These are phyloP conservation scores for Cyprinodon diabolis DNA, from an alignment of 2,797 vertebrate species.

Conservation along the genomic window DNA sequence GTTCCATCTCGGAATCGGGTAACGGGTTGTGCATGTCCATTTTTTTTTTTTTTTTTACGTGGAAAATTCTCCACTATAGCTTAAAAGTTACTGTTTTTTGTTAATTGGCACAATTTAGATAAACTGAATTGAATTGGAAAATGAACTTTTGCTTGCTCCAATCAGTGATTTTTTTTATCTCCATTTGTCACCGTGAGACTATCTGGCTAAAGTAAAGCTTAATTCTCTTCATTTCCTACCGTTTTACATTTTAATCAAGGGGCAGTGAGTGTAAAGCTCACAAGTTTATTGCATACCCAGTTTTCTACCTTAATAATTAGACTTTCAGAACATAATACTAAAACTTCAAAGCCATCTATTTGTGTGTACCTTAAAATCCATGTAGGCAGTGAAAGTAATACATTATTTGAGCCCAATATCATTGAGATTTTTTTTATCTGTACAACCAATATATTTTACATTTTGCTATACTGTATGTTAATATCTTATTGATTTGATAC, in stretches of 20 bases:
- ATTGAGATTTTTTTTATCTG: conserved; percentile 12
- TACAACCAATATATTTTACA: conserved; percentile 42
- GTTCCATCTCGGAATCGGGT: too few relatives aligned
- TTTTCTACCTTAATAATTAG: conserved; percentile 10
- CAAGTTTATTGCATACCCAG: not conserved
- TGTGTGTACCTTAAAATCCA: conserved; percentile 37
- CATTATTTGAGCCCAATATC: conserved; percentile 52
- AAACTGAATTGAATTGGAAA: too few relatives aligned
- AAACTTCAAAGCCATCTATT: conserved; percentile 42
- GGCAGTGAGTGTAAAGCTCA: not conserved
- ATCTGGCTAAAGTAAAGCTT: not conserved
- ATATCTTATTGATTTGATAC: conserved; percentile 50
- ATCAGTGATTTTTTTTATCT: not conserved
- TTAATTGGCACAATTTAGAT: too few relatives aligned
- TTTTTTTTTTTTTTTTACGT: too few relatives aligned
- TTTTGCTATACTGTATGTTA: conserved; percentile 38
- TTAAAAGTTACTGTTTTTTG: too few relatives aligned
- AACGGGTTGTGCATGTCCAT: too few relatives aligned
- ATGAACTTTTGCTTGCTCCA: not conserved
- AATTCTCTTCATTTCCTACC: too few relatives aligned
- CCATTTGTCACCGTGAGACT: not conserved
- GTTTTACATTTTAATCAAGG: not conserved
- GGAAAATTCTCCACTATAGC: too few relatives aligned
- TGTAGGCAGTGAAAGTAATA: conserved; percentile 17
- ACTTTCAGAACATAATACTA: conserved; percentile 15